A percentile compares a stretch with the other conserved stretches of the same genome.
Evolutionary conservation across 2,797 vertebrate species (phyloP).

Genomic region (Rhynchonycteris naso): DNA sequence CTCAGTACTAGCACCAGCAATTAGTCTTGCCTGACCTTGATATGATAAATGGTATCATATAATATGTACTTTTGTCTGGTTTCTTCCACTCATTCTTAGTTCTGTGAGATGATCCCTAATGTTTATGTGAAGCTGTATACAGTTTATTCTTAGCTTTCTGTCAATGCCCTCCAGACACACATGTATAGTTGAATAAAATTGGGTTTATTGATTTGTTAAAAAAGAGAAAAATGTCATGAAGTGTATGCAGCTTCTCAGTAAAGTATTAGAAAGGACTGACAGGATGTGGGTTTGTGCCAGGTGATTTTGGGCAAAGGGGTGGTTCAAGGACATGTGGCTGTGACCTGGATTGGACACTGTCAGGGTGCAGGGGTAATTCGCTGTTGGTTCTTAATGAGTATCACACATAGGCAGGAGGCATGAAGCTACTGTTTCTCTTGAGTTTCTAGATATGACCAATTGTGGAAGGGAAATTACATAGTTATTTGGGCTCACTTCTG

Average conservation of each 20-base stretch:
- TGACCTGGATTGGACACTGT: not conserved
- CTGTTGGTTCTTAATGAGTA: not conserved
- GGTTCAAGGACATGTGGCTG: not conserved
- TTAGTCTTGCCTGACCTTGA: not conserved
- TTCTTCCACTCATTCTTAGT: not conserved
- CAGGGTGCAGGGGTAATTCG: not conserved
- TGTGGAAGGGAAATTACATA: not conserved
- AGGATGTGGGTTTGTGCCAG: not conserved
- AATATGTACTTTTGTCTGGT: not conserved
- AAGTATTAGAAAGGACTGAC: not conserved
- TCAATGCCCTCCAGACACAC: not conserved
- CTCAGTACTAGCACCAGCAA: not conserved
- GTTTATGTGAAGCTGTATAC: not conserved
- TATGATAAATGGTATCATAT: not conserved
- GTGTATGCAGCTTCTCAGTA: not conserved
- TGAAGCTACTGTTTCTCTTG: not conserved
- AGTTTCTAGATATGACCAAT: not conserved
- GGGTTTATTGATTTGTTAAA: not conserved
- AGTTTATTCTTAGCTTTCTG: not conserved
- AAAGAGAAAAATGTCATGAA: not conserved
- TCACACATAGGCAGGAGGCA: not conserved
- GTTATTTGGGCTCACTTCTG: not conserved
- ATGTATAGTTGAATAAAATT: not conserved
- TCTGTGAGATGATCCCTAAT: not conserved
- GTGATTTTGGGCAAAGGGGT: not conserved